These are phyloP conservation scores for Tipula lateralis DNA, from an alignment of 2,888 invertebrate genomes.

Conservation along the genomic window DNA sequence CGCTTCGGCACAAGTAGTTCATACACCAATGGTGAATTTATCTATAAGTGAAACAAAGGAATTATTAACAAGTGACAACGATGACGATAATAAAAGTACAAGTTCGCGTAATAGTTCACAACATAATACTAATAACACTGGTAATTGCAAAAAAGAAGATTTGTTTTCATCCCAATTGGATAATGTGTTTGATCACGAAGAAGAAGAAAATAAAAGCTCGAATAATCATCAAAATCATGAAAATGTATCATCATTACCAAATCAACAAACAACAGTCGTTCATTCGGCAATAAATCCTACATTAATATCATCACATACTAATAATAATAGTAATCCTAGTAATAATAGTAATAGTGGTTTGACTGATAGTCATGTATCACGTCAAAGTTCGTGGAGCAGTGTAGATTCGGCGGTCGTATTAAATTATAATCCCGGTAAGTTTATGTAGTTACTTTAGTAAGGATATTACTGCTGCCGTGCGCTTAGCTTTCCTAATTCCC, in stretches of 20 bases:
- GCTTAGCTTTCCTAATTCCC: not conserved
- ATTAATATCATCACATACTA: conserved; percentile 32
- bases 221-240: not conserved
- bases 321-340: not conserved
- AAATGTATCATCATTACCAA: conserved; percentile 34
- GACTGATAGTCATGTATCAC: conserved; percentile 45
- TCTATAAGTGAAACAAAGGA: conserved; percentile 30
- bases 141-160: conserved; percentile 52
- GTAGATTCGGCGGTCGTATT: conserved; percentile 72
- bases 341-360: conserved; percentile 36
- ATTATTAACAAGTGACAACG: conserved; percentile 34
- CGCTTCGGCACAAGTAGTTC: conserved; percentile 41
- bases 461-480: not conserved
- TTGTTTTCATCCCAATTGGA: conserved; percentile 67
- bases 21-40: conserved; percentile 41
- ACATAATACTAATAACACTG: conserved; percentile 40
- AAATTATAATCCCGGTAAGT: conserved; percentile 42
- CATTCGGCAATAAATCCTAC: conserved; percentile 35
- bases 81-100: conserved; percentile 41
- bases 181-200: conserved; percentile 65
- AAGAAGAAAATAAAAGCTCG: conserved; percentile 41
- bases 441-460: not conserved
- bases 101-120: conserved; percentile 39
- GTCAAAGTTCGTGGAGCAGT: conserved; percentile 74
- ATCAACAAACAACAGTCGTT: conserved; percentile 32